phyloP scores from a whole-genome alignment of 1,140 invertebrate species.

The Venustaconcha ellipsiformis region DNA sequence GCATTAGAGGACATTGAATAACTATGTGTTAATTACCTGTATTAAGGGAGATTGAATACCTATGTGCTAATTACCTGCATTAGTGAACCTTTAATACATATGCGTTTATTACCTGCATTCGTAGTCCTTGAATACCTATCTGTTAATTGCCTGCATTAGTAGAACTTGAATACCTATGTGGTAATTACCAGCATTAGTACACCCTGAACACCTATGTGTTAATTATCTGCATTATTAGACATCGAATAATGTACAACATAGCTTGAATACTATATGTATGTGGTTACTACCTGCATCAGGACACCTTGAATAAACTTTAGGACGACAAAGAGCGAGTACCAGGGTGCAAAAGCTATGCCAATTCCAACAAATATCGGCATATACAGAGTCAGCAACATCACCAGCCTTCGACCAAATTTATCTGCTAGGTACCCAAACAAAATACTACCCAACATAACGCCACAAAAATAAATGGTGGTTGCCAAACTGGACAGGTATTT shows the following conservation, averaged over 20 bases:
- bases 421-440: constrained; percentile 78
- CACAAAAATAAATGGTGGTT: constrained; percentile 80
- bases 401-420: constrained; percentile 78
- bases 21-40: no score
- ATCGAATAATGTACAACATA: background rate
- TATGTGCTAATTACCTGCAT: no score
- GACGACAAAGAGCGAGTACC: constrained; percentile 44
- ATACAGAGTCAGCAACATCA: constrained; percentile 72
- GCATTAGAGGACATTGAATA: no score
- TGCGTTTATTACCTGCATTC: no score
- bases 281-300: constrained; percentile 52
- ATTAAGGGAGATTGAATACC: no score
- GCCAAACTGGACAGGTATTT: constrained; percentile 81
- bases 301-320: constrained; percentile 56
- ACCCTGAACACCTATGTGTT: no score
- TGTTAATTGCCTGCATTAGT: no score
- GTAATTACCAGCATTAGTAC: no score
- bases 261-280: constrained; percentile 16
- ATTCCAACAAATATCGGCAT: constrained; percentile 70
- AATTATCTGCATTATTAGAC: no score
- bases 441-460: constrained; percentile 84
- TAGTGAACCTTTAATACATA: no score
- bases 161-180: no score
- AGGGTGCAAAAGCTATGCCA: constrained; percentile 66
- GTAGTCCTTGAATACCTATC: no score